Conservation (phyloP, 1,140 invertebrate species). For the Sycophila sp. region DNA sequence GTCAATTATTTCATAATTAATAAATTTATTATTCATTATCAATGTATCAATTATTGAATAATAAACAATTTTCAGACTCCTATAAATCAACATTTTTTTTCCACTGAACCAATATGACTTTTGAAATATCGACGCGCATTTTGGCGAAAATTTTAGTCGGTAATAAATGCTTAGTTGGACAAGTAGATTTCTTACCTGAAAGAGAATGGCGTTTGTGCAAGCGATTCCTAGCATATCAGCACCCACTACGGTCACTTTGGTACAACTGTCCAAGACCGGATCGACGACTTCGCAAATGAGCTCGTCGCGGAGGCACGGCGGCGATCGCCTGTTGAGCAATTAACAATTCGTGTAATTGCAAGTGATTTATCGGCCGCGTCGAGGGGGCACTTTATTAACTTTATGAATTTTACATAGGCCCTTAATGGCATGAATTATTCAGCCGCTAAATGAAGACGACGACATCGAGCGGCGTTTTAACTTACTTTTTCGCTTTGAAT, state of each 20-base stretch:
- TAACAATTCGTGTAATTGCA: not conserved
- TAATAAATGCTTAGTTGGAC: not conserved
- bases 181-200: conserved; percentile 62
- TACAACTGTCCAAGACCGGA: conserved; percentile 49
- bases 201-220: conserved; percentile 69
- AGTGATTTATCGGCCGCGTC: not conserved
- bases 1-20: too few relatives aligned
- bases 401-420: not conserved
- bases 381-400: not conserved
- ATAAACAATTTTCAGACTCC: too few relatives aligned
- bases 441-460: too few relatives aligned
- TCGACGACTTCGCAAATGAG: conserved; percentile 54
- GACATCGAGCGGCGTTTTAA: too few relatives aligned
- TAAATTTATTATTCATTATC: too few relatives aligned
- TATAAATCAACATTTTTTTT: too few relatives aligned
- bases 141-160: too few relatives aligned
- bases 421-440: not conserved
- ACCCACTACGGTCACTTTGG: conserved; percentile 72
- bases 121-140: too few relatives aligned
- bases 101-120: too few relatives aligned
- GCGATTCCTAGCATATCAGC: conserved; percentile 73
- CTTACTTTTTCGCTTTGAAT: too few relatives aligned
- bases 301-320: conserved; percentile 49
- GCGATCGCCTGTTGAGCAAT: not conserved
- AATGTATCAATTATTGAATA: too few relatives aligned